Percentiles rank a stretch among this genome's conserved stretches.
These are phyloP conservation scores for Solenopsis fugax DNA, from an alignment of 1,140 invertebrate genomes.

Conservation along the genomic window DNA sequence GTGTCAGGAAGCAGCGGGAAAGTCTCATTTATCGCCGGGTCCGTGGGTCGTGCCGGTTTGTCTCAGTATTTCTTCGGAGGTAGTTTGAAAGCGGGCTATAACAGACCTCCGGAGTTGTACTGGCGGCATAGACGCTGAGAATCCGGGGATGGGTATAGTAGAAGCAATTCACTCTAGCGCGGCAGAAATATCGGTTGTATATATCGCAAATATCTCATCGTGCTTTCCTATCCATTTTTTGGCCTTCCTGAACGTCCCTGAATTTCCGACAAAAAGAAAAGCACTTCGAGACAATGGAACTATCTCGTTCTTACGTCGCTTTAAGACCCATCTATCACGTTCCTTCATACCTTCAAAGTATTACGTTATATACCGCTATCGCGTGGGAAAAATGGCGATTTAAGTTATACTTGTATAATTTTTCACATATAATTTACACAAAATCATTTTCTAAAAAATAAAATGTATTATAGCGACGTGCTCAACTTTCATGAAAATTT, in stretches of 20 bases:
- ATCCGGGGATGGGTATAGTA: slow-evolving; percentile 22
- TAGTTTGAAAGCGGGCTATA: slow-evolving; percentile 47
- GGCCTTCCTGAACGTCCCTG: slow-evolving; percentile 1
- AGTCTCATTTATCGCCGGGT: slow-evolving; percentile 66
- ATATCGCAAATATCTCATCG: slow-evolving; percentile 57
- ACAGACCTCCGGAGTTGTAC: slow-evolving; percentile 35
- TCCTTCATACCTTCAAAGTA: not conserved
- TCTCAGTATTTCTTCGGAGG: slow-evolving; percentile 58
- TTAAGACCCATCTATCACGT: slow-evolving; percentile 18
- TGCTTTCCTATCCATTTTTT: slow-evolving; percentile 44
- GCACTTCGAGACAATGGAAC: slow-evolving; percentile 17
- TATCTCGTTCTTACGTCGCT: not conserved
- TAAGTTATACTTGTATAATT: not conserved
- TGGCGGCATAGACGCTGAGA: slow-evolving; percentile 5
- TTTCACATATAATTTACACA: not conserved
- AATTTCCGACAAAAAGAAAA: slow-evolving; percentile 46
- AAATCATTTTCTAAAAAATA: not conserved
- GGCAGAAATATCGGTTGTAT: slow-evolving; percentile 52
- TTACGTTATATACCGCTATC: slow-evolving; percentile 1
- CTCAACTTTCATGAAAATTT: slow-evolving; percentile 35
- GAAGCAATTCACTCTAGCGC: slow-evolving; percentile 54
- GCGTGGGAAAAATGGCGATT: slow-evolving; percentile 6
- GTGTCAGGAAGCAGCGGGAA: slow-evolving; percentile 35
- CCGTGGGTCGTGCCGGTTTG: slow-evolving; percentile 57
- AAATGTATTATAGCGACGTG: not conserved